These are phyloP conservation scores for Simalia tracyae DNA, from an alignment of 2,797 vertebrate genomes.

Conservation along the genomic window DNA sequence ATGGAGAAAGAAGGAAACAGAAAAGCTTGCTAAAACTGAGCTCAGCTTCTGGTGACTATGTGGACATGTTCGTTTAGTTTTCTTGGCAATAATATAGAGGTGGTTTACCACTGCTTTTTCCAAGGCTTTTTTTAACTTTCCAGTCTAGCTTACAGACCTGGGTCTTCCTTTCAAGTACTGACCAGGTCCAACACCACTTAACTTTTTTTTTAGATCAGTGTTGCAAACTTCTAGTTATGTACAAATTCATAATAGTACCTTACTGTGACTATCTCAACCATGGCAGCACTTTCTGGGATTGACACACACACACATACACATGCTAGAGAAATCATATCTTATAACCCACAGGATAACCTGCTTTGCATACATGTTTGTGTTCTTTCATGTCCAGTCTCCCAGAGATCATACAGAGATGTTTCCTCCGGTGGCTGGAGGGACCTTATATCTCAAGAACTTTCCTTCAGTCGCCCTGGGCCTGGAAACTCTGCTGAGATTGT, in stretches of 20 bases:
- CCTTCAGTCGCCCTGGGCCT: background rate
- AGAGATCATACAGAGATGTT: background rate
- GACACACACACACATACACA: background rate
- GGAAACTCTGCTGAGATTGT: background rate
- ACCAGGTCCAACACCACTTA: background rate
- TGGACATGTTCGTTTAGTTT: background rate
- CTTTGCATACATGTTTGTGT: background rate
- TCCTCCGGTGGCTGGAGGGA: background rate
- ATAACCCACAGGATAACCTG: constrained; percentile 10
- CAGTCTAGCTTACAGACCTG: background rate
- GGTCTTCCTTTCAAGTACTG: background rate
- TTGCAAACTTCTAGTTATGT: background rate
- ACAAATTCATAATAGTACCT: constrained; percentile 7
- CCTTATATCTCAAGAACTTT: background rate
- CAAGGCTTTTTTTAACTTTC: background rate
- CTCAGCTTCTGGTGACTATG: background rate
- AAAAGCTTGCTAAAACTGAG: background rate
- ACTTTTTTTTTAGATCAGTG: background rate
- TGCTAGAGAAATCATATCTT: background rate
- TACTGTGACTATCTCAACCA: constrained; percentile 2
- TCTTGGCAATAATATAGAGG: background rate
- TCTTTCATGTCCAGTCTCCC: background rate
- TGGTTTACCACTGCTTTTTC: background rate
- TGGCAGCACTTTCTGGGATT: constrained; percentile 9
- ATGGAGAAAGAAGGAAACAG: background rate